Evolutionary conservation across 2,888 invertebrate species (phyloP).

Genomic region (Lochmaea crataegi): DNA sequence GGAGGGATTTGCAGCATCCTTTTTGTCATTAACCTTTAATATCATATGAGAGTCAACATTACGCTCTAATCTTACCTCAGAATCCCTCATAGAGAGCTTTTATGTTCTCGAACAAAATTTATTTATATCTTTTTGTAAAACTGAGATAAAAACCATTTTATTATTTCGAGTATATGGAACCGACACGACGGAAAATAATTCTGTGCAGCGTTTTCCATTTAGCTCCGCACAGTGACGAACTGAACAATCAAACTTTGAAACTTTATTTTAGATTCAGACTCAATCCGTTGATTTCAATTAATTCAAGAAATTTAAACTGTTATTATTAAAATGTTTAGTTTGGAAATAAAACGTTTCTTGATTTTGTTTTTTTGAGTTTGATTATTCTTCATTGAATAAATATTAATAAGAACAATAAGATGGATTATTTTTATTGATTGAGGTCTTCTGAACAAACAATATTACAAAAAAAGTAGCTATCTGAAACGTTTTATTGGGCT

Average conservation of each 20-base stretch:
- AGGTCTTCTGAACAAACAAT: no score
- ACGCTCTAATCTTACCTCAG: conserved; percentile 23
- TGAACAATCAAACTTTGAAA: background rate
- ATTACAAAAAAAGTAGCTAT: no score
- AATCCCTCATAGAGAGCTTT: conserved; percentile 22
- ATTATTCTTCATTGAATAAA: no score
- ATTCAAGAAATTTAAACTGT: no score
- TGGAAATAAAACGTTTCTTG: no score
- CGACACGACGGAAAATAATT: conserved; percentile 13
- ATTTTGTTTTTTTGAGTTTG: no score
- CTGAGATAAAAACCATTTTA: conserved; percentile 19
- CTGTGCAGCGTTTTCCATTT: conserved; percentile 5
- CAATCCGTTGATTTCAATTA: no score
- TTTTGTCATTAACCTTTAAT: conserved; percentile 31
- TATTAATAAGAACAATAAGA: no score
- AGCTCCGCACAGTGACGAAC: background rate
- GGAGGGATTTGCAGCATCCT: conserved; percentile 19
- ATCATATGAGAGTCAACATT: conserved; percentile 30
- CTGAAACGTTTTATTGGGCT: no score
- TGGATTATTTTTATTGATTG: no score
- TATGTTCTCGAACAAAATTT: conserved; percentile 28
- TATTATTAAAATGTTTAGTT: no score
- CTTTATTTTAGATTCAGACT: background rate
- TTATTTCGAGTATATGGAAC: conserved; percentile 9
- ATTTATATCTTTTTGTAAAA: conserved; percentile 21